These are phyloP conservation scores for Oceanodroma tethys DNA, from an alignment of 2,113 vertebrate genomes.

Conservation along the genomic window DNA sequence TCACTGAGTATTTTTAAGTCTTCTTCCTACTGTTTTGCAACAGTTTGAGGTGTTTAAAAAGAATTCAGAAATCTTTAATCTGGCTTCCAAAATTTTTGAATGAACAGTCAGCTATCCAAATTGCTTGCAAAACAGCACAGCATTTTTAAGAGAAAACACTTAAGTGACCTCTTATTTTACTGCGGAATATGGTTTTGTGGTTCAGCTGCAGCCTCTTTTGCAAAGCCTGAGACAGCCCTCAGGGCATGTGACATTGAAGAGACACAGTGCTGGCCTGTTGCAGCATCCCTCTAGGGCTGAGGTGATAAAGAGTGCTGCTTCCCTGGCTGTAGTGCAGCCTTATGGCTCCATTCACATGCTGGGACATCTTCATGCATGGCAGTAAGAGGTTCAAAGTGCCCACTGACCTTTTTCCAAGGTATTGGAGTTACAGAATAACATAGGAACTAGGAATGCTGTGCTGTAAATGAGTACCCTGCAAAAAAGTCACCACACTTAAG, in stretches of 20 bases:
- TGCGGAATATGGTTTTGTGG: not conserved
- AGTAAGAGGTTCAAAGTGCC: not conserved
- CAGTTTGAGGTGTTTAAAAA: not conserved
- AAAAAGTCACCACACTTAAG: not conserved
- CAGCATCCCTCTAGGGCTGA: not conserved
- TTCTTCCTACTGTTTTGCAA: not conserved
- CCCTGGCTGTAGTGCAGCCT: not conserved
- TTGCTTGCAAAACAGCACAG: not conserved
- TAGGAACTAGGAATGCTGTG: not conserved
- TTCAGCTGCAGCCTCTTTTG: not conserved
- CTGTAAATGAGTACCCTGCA: not conserved
- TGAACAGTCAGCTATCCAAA: not conserved
- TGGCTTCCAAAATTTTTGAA: not conserved
- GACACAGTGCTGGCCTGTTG: not conserved
- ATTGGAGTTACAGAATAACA: not conserved
- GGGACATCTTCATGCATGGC: not conserved
- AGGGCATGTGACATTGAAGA: not conserved
- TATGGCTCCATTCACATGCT: not conserved
- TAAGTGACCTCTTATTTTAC: not conserved
- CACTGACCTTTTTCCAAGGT: not conserved
- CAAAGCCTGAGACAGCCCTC: not conserved
- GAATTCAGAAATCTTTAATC: not conserved
- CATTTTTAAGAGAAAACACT: not conserved
- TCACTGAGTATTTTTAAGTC: not conserved
- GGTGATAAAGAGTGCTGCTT: not conserved